Evolutionary conservation across 2,113 vertebrate genomes (phyloP).

Genomic region (Rhadina sibilatrix): DNA sequence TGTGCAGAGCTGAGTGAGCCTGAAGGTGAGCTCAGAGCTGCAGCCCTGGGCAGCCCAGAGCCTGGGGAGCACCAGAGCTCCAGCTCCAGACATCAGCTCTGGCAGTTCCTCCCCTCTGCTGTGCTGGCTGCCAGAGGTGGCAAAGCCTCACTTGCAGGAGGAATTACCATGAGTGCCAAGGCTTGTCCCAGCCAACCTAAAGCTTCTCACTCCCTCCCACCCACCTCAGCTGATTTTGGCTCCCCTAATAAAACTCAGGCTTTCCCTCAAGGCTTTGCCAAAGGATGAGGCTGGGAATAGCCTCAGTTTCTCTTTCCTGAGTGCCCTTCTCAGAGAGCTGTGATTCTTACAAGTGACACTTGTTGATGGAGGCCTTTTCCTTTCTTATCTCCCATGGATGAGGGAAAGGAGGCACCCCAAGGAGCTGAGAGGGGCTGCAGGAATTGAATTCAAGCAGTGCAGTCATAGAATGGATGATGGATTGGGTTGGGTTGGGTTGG

Average conservation of each 20-base stretch:
- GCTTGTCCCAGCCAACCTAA: not conserved
- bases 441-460: not conserved
- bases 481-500: not conserved
- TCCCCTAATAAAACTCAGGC: not conserved
- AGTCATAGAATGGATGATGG: accelerated
- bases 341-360: too few relatives aligned
- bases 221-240: accelerated
- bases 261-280: not conserved
- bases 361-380: not conserved
- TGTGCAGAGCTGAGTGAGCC: too few relatives aligned
- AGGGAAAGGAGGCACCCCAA: not conserved
- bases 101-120: not conserved
- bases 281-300: not conserved
- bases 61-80: accelerated
- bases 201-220: not conserved
- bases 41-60: not conserved
- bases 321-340: accelerated
- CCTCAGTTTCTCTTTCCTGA: not conserved
- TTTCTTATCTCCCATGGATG: accelerated
- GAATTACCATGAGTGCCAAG: not conserved
- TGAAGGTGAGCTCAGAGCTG: not conserved
- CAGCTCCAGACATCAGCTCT: not conserved
- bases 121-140: not conserved
- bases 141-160: not conserved
- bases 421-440: not conserved